Evolutionary conservation across 2,797 vertebrate genomes (phyloP).

Genomic region (Agapornis canus): DNA sequence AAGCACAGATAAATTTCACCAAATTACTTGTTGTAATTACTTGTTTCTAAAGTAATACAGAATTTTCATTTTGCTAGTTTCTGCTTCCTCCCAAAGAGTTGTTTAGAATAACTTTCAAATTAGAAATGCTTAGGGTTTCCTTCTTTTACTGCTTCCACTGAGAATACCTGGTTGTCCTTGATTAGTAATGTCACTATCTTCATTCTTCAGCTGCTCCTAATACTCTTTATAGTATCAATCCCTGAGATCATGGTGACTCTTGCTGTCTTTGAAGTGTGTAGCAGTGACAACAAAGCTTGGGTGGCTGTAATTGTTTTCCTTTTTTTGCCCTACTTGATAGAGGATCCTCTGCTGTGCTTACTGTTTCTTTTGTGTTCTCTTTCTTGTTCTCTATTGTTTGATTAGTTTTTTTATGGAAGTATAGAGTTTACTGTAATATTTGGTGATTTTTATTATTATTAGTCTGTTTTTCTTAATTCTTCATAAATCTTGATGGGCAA

Average conservation of each 20-base stretch:
- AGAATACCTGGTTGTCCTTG: background rate
- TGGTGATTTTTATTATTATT: background rate
- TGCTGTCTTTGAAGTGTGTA: background rate
- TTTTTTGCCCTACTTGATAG: background rate
- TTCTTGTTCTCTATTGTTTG: background rate
- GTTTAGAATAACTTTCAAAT: background rate
- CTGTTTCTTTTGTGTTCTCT: background rate
- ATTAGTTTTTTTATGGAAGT: background rate
- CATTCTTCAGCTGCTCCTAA: background rate
- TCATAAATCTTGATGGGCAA: background rate
- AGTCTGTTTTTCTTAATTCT: background rate
- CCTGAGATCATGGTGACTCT: background rate
- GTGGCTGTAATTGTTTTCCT: background rate
- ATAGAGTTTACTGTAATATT: background rate
- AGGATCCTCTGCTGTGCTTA: background rate
- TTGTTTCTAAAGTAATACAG: background rate
- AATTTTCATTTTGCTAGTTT: background rate
- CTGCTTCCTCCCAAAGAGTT: background rate
- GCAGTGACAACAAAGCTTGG: background rate
- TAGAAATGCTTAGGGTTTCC: background rate
- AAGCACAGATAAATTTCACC: background rate
- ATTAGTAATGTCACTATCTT: background rate
- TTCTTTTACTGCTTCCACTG: background rate
- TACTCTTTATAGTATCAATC: background rate
- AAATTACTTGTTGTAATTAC: background rate